Evolutionary conservation across 2,888 invertebrate genomes (phyloP), one percentile per base, ranked within the genome.

Genomic region (Ephialtes manifestator): DNA sequence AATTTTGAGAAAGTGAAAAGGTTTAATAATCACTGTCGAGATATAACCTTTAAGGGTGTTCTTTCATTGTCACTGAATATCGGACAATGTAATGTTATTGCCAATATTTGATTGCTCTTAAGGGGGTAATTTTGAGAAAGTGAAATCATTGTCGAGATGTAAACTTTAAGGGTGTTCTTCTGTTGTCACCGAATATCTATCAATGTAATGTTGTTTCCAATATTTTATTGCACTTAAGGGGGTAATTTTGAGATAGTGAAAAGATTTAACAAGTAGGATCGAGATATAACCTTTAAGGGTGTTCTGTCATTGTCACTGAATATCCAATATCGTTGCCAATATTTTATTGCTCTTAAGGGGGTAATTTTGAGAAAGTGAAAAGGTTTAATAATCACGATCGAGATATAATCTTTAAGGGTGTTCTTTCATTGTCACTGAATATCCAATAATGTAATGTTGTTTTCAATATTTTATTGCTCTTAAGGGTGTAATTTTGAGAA

Each of bases 221-320:
- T 31, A 55, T 48, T 8, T 24, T 51, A 4, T 51, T 53, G 0
- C 13, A 15, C 46, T 1, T 1, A 13, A 39, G 35, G 35, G 8
- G 35, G 8, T 8, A 13, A 46, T 46, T 1, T 46, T 11, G 13
- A 11, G 13, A 15, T 5, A 35, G 4, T n/a, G 7, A 35, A 55
- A 78, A 51, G 58, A 18, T 63, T 63, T n/a, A n/a, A n/a, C n/a
- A n/a, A n/a, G n/a, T n/a, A n/a, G n/a, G n/a, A 75, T 80, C 83
- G 80, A 84, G 74, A 88, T 86, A 65, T 88, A 88, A 88, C 88
- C 58, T 13, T 15, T 15, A 58, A 2, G 15, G 4, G 87, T 31
- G 24, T 70, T 58, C 70, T 77, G 63, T 51, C 63, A 58, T 77
- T 68, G 63, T 83, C 70, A 39, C 15, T 51, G 39, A n/a, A 28